Base-by-base conservation (phyloP, 92 coral and sea anemone genomes). In the Porites rus region DNA sequence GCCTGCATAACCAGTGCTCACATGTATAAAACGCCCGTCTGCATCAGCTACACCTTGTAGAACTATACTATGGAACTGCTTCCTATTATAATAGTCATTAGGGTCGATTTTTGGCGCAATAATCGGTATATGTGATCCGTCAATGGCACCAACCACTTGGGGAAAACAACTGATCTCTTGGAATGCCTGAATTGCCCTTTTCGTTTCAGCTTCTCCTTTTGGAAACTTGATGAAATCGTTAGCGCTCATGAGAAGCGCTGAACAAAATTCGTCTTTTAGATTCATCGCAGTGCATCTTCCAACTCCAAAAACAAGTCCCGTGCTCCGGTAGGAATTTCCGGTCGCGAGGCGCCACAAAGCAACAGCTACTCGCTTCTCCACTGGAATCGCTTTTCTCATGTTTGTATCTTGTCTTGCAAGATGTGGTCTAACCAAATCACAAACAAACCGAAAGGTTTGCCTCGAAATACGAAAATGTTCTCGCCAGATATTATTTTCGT, bases 211-310 rank as follows among this genome's bases (percentile, higher is more conserved):
- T 74, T 87, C 89, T 72, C 78, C 83, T 52, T 79, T 89, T 60
- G 94, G 87, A 58, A 88, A 83, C 75, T 72, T 87, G 74, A 87
- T 83, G 56, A 78, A 78, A n/a, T 87, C 80, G 19, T 83, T 87
- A 52, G 83, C 88, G 52, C 79, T 84, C 38, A 66, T 51, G 58
- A 91, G 80, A 79, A 91, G 82, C 50, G 87, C 94, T 18, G 90
- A 56, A 74, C 89, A 91, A 72, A 91, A 83, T 78, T 91, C 76
- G 76, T 91, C 94, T 79, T 85, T 87, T 61, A 91, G 62, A 83
- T 79, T 87, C 84, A 91, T 76, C 38, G 88, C 86, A 67, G 93
- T 91, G 72, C 88, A 87, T 75, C 94, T 88, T 73, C 89, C 91
- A 75, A 77, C 50, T 52, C 91, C 91, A 24, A 24, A 74, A 86